Evolutionary conservation across 2,888 invertebrate species (phyloP).

Genomic region (Eulithis prunata): DNA sequence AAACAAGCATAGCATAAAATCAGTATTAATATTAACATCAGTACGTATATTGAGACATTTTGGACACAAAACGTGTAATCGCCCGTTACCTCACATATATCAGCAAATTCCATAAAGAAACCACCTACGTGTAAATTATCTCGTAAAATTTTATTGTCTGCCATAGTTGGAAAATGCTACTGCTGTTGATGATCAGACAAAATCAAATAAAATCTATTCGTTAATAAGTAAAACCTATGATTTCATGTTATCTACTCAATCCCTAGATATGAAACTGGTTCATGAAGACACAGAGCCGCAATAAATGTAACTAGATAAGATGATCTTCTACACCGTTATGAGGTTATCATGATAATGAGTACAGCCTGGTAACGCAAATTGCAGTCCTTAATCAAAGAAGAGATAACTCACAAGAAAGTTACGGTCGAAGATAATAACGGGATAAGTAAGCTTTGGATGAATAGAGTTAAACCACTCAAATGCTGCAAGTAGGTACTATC

Average conservation of each 20-base stretch:
- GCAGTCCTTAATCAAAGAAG: conserved; percentile 23
- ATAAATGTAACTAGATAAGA: conserved; percentile 60
- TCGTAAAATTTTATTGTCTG: conserved; percentile 28
- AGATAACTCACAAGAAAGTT: conserved; percentile 15
- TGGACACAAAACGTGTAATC: conserved; percentile 3
- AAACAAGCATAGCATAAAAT: too few relatives aligned
- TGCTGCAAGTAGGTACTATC: conserved; percentile 7
- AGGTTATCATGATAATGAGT: conserved; percentile 12
- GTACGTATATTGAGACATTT: not conserved
- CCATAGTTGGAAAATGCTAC: conserved; percentile 24
- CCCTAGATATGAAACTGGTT: conserved; percentile 56
- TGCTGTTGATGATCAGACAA: conserved; percentile 10
- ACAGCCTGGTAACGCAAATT: conserved; percentile 11
- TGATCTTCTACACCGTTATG: conserved; percentile 43
- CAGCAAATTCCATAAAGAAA: conserved; percentile 4
- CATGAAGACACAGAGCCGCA: conserved; percentile 46
- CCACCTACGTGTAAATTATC: conserved; percentile 22
- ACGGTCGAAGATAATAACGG: conserved; percentile 6
- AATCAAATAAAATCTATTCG: conserved; percentile 12
- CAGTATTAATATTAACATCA: not conserved
- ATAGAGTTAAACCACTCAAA: conserved; percentile 7
- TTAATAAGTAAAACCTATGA: conserved; percentile 39
- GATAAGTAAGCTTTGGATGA: not conserved
- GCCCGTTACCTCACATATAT: conserved; percentile 19
- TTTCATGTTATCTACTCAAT: conserved; percentile 45